Base-by-base conservation (phyloP, 2,113 vertebrate genomes). In the Mandrillus leucophaeus region DNA sequence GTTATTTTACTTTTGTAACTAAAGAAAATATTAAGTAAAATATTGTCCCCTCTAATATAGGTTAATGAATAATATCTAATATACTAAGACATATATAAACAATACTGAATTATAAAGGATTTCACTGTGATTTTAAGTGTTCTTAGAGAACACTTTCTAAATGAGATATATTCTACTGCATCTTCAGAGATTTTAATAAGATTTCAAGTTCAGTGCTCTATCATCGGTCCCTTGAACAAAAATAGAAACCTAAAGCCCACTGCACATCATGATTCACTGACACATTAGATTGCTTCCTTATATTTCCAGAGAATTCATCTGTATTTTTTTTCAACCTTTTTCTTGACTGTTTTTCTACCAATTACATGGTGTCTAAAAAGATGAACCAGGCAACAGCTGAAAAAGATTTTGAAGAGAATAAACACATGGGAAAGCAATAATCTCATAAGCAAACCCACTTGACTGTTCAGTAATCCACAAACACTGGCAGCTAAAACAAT, bases 151-250 rank as follows among this genome's bases (percentile, higher is more conserved):
- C 11, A 79, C 14, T 61, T 93, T 76, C 93, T 97, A 81, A 70
- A 73, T 95, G 70, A 92, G 96, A 95, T 75, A 96, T 92, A 66
- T 32, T 93, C 93, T 93, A 50, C 81, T 79, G 50, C 57, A 98
- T 80, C 90, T 86, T 97, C 90, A 90, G 96, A 97, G 73, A 75
- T 73, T 72, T 48, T 43, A 78, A 61, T 52, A 88, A 97, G 84
- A 97, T 97, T 97, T 96, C 83, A 94, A 45, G 84, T 82, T 88
- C 95, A 96, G 94, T 95, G 45, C 82, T 94, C 52, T 97, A 70
- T 78, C 93, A 93, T 68, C 91, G 50, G 81, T 78, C 95, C 93
- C 88, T 98, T 93, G 95, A 93, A 97, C 40, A 95, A 97, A 98
- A 97, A 93, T 68, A 68, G 64, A 40, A 68, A 93, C 82, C 90